Conservation (phyloP, 2,797 vertebrate genomes). For the Hypotaenidia philippensis region DNA sequence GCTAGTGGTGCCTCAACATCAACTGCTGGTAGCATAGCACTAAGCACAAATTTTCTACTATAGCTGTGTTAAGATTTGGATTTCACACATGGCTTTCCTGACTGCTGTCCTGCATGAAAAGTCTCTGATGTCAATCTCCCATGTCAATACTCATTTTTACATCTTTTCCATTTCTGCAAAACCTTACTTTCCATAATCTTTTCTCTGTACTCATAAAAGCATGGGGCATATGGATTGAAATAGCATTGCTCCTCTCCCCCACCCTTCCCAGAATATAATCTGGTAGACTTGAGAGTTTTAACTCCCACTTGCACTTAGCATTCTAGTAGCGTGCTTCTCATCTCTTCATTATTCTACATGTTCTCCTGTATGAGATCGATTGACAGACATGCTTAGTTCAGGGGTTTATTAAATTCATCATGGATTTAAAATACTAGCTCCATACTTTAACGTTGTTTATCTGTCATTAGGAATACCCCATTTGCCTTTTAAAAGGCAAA, state of each 20-base stretch:
- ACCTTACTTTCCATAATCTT: not conserved
- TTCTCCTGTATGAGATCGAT: not conserved
- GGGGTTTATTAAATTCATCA: not conserved
- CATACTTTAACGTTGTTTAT: not conserved
- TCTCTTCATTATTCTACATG: not conserved
- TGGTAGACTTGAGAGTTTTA: not conserved
- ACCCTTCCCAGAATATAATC: not conserved
- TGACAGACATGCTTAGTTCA: not conserved
- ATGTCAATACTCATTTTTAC: not conserved
- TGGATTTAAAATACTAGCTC: not conserved
- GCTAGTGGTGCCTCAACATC: rapidly evolving
- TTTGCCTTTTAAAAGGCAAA: not conserved
- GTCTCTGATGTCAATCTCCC: not conserved
- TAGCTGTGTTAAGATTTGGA: no score
- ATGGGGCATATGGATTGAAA: rapidly evolving
- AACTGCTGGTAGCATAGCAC: not conserved
- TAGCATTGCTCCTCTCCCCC: not conserved
- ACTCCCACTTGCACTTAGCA: not conserved
- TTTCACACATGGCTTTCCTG: not conserved
- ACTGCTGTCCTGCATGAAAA: not conserved
- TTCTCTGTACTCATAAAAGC: not conserved
- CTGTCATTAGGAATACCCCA: not conserved
- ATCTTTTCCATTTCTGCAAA: not conserved
- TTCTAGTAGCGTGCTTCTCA: not conserved
- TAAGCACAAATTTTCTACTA: rapidly evolving